A percentile compares a stretch with the other conserved stretches of the same genome.
Conservation (phyloP, 1,140 invertebrate genomes). For the Oscheius sp. region DNA sequence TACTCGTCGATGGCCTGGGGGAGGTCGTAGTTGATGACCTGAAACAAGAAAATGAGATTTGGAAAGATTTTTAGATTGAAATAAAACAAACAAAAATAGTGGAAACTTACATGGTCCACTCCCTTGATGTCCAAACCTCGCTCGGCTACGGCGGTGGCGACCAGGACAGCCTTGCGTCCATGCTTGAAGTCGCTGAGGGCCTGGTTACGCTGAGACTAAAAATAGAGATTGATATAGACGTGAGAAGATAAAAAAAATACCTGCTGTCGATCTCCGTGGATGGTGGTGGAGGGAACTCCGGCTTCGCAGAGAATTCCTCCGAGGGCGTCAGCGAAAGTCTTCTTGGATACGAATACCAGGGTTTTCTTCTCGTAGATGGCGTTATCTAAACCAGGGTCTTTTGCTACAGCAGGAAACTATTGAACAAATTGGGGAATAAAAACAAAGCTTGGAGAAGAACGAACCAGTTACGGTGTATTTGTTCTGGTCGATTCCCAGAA, state of each 20-base stretch:
- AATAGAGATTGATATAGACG: too few species aligned
- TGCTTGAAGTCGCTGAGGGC: slow-evolving; percentile 75
- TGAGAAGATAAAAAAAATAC: too few species aligned
- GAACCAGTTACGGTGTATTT: slow-evolving; percentile 64
- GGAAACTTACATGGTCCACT: slow-evolving; percentile 34
- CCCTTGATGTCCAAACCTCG: slow-evolving; percentile 35
- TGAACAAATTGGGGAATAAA: too few species aligned
- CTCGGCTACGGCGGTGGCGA: slow-evolving; percentile 36
- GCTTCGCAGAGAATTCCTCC: slow-evolving; percentile 17
- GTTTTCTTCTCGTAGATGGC: slow-evolving; percentile 83
- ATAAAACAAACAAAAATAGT: not conserved
- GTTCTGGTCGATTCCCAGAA: slow-evolving; percentile 64
- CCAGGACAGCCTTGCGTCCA: slow-evolving; percentile 23
- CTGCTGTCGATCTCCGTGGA: slow-evolving; percentile 69
- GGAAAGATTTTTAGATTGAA: too few species aligned
- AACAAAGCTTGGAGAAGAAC: too few species aligned
- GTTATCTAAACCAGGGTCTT: slow-evolving; percentile 73
- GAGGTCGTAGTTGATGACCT: not conserved
- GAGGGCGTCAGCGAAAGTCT: slow-evolving; percentile 24
- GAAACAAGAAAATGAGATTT: too few species aligned
- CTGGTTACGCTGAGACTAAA: slow-evolving; percentile 61
- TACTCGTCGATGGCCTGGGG: slow-evolving; percentile 31
- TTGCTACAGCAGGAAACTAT: too few species aligned
- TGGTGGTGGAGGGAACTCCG: slow-evolving; percentile 14
- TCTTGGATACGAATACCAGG: slow-evolving; percentile 65